Conservation (phyloP, 1,140 invertebrate genomes). For the Aphaenogaster ashmeadi region DNA sequence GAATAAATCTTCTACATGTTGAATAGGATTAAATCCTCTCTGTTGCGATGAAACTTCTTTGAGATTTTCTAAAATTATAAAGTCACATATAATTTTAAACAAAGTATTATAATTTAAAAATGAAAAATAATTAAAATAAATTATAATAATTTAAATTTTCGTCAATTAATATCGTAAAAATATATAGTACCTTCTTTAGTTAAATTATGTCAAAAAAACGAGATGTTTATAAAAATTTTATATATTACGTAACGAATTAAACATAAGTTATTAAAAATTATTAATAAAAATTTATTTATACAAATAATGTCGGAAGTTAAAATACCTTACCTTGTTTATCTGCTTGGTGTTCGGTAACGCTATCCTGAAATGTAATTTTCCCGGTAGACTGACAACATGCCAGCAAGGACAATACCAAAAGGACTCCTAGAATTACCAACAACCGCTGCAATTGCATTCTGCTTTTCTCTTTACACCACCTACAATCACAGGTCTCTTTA, state of each 20-base stretch:
- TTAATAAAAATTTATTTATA: neutral
- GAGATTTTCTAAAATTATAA: slow-evolving; percentile 67
- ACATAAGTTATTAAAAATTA: neutral
- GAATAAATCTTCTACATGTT: slow-evolving; percentile 89
- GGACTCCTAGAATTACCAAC: slow-evolving; percentile 78
- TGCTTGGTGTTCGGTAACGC: slow-evolving; percentile 67
- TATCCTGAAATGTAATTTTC: slow-evolving; percentile 81
- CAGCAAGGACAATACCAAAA: slow-evolving; percentile 74
- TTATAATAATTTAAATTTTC: slow-evolving; percentile 2
- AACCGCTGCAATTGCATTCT: slow-evolving; percentile 79
- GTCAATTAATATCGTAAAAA: neutral
- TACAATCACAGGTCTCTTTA: slow-evolving; percentile 45
- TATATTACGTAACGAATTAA: neutral
- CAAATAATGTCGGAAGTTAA: neutral
- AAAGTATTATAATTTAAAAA: slow-evolving; percentile 8
- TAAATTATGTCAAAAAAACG: neutral
- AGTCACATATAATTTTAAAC: slow-evolving; percentile 8
- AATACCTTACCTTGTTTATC: slow-evolving; percentile 79
- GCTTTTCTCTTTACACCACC: slow-evolving; percentile 66
- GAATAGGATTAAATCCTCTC: slow-evolving; percentile 74
- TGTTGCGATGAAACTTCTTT: slow-evolving; percentile 32
- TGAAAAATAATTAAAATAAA: neutral
- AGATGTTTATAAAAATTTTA: neutral
- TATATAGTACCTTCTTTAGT: neutral
- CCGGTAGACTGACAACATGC: slow-evolving; percentile 71